Conservation (phyloP, 2,113 vertebrate genomes). For the Anolis sagrei region DNA sequence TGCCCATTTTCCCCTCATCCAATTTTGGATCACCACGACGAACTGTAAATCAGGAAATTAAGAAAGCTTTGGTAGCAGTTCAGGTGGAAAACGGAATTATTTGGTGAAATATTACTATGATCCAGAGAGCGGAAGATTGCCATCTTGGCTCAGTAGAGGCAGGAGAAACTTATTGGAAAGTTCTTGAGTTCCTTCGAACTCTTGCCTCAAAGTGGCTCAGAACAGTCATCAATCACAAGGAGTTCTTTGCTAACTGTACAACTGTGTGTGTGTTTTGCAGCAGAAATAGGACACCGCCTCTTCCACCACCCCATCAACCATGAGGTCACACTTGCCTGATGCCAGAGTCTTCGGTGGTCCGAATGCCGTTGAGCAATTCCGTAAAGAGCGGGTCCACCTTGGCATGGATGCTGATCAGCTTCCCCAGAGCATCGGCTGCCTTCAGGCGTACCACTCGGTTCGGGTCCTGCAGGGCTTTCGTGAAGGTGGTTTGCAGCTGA, state of each 20-base stretch:
- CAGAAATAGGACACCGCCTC: rapidly evolving
- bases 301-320: neutral
- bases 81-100: neutral
- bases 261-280: neutral
- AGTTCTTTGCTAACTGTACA: no score
- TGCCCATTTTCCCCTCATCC: no score
- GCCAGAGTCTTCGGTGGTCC: constrained; percentile 91
- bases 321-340: constrained; percentile 79
- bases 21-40: no score
- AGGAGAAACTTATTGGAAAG: neutral
- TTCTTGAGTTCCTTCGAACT: neutral
- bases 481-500: constrained; percentile 97
- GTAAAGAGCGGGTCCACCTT: constrained; percentile 97
- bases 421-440: constrained; percentile 92
- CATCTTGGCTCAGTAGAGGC: neutral
- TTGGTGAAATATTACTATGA: neutral
- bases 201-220: no score
- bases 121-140: neutral
- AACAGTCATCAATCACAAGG: neutral
- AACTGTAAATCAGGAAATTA: no score
- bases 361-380: constrained; percentile 90
- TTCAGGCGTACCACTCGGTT: constrained; percentile 92
- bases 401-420: constrained; percentile 92
- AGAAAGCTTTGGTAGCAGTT: neutral
- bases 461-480: constrained; percentile 94